These are phyloP conservation scores for Myrmecobius fasciatus DNA, from an alignment of 2,113 vertebrate species.

Conservation along the genomic window DNA sequence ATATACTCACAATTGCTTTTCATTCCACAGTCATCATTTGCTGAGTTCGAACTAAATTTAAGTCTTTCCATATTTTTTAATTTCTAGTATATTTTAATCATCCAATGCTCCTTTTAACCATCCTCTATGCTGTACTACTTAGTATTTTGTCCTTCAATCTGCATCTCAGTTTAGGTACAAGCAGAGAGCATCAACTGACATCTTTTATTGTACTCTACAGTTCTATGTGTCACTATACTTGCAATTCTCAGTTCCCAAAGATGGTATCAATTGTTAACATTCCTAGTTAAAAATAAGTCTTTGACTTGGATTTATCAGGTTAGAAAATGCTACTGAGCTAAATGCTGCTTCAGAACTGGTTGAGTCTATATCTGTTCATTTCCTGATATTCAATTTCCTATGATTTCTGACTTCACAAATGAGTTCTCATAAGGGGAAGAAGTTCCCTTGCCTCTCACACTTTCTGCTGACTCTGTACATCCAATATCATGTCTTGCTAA, in stretches of 20 bases:
- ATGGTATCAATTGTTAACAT: background rate
- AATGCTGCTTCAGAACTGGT: background rate
- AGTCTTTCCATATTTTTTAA: background rate
- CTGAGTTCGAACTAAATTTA: background rate
- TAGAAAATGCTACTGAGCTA: background rate
- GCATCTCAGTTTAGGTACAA: background rate
- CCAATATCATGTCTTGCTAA: background rate
- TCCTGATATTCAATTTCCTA: background rate
- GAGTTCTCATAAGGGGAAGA: background rate
- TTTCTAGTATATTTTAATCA: background rate
- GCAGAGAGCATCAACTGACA: background rate
- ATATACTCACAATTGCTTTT: background rate
- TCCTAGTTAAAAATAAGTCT: background rate
- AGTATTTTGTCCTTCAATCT: background rate
- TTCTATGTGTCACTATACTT: background rate
- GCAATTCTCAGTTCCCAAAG: background rate
- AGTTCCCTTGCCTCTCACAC: background rate
- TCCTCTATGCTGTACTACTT: background rate
- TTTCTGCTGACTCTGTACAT: background rate
- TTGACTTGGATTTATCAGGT: too few species aligned
- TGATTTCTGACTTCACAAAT: background rate
- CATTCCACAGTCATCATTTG: background rate
- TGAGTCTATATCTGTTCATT: background rate
- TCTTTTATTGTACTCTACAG: background rate
- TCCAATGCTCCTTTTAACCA: background rate